These are phyloP conservation scores for Radopholus similis DNA, from an alignment of 1,140 invertebrate species.

Conservation along the genomic window DNA sequence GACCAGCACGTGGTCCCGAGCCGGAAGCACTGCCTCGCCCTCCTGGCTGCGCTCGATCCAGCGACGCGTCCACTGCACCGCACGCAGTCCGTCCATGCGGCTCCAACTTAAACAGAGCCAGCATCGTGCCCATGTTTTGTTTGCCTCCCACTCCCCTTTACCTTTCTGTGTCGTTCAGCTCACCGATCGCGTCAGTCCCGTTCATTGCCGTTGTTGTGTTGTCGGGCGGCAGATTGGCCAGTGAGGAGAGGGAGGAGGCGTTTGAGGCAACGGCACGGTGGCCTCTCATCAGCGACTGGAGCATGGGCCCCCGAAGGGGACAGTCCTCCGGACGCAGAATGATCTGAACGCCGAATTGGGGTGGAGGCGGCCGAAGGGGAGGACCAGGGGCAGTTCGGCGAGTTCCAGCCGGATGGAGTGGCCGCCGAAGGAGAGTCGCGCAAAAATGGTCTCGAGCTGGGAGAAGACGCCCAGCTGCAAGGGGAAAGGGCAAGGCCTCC, in stretches of 20 bases:
- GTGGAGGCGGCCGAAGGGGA: background rate
- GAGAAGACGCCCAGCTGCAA: conserved; percentile 16
- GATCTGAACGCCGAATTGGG: background rate
- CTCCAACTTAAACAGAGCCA: background rate
- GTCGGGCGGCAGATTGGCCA: too few relatives aligned
- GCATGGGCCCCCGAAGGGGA: background rate
- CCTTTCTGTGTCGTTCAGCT: too few relatives aligned
- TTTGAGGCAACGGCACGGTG: too few relatives aligned
- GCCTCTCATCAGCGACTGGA: background rate
- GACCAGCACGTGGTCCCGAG: conserved; percentile 48
- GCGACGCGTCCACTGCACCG: conserved; percentile 13
- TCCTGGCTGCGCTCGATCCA: conserved; percentile 9
- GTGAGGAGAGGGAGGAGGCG: too few relatives aligned
- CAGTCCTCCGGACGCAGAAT: background rate
- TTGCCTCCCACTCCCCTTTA: background rate
- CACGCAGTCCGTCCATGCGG: background rate
- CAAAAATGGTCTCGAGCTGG: background rate
- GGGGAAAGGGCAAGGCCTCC: background rate
- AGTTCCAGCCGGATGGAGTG: background rate
- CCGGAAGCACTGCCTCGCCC: conserved; percentile 6
- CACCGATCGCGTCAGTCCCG: background rate
- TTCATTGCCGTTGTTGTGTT: background rate
- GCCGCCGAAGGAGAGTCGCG: background rate
- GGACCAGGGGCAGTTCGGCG: conserved; percentile 5
- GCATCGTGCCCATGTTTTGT: background rate